These are phyloP conservation scores for Endotricha flammealis DNA, from an alignment of 2,888 invertebrate species.

Conservation along the genomic window DNA sequence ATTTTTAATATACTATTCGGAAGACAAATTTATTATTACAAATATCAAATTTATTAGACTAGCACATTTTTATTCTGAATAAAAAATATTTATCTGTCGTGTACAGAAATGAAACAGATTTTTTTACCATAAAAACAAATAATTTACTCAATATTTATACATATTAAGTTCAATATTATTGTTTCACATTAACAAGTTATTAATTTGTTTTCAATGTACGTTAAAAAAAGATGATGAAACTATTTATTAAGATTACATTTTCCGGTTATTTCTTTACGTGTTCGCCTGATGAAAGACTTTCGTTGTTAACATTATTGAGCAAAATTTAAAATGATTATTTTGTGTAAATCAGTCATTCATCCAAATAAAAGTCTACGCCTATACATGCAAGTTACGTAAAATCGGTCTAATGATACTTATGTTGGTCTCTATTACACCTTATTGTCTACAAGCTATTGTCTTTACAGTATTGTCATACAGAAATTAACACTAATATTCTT, in stretches of 20 bases:
- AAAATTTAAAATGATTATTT: conserved; percentile 3
- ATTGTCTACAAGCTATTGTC: conserved; percentile 44
- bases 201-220: too few relatives aligned
- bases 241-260: too few relatives aligned
- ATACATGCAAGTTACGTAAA: conserved; percentile 19
- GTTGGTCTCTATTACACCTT: conserved; percentile 50
- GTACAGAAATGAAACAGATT: too few relatives aligned
- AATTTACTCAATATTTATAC: too few relatives aligned
- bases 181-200: too few relatives aligned
- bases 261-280: too few relatives aligned
- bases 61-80: conserved; percentile 30
- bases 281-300: conserved; percentile 8
- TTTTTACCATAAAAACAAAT: too few relatives aligned
- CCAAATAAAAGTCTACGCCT: conserved; percentile 11
- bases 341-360: conserved; percentile 1
- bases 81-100: too few relatives aligned
- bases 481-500: conserved; percentile 27
- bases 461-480: conserved; percentile 50
- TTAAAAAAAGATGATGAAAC: too few relatives aligned
- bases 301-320: conserved; percentile 14
- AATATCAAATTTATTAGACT: conserved; percentile 43
- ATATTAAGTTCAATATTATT: too few relatives aligned
- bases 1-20: conserved; percentile 65
- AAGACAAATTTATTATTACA: conserved; percentile 72
- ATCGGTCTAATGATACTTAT: conserved; percentile 22